A percentile compares a stretch with the other conserved stretches of the same genome.
Conservation (phyloP, 1,140 invertebrate genomes). For the Drosophila oshimai region DNA sequence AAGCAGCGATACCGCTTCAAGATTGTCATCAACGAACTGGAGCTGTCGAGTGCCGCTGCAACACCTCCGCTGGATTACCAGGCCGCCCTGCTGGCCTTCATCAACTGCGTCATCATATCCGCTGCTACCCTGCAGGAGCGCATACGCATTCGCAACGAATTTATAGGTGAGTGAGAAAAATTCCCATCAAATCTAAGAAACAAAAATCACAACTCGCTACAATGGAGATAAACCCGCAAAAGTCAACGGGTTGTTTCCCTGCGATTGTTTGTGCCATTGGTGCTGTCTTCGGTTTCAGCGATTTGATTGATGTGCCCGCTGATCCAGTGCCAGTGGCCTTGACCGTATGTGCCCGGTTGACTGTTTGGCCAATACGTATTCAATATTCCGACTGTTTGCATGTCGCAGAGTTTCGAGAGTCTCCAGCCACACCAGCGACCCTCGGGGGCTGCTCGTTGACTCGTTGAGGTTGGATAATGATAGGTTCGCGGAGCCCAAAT, state of each 20-base stretch:
- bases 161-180: slow-evolving; percentile 91
- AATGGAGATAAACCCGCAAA: slow-evolving; percentile 58
- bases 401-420: slow-evolving; percentile 12
- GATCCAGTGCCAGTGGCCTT: slow-evolving; percentile 68
- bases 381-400: slow-evolving; percentile 12
- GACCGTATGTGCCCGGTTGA: slow-evolving; percentile 53
- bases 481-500: slow-evolving; percentile 26
- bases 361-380: slow-evolving; percentile 24
- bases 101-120: slow-evolving; percentile 98
- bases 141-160: slow-evolving; percentile 95
- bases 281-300: slow-evolving; percentile 72
- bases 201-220: background rate
- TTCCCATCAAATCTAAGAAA: background rate
- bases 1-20: slow-evolving; percentile 93
- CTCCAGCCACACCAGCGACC: slow-evolving; percentile 65
- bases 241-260: slow-evolving; percentile 37
- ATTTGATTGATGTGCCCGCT: slow-evolving; percentile 76
- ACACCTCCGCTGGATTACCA: slow-evolving; percentile 89
- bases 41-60: slow-evolving; percentile 86
- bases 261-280: slow-evolving; percentile 19
- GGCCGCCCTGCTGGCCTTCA: slow-evolving; percentile 94
- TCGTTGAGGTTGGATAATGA: slow-evolving; percentile 54
- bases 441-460: slow-evolving; percentile 46
- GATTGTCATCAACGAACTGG: slow-evolving; percentile 93
- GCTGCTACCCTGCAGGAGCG: slow-evolving; percentile 92